Base-by-base conservation (phyloP, 2,797 vertebrate genomes). In the Pseudochromis fuscus region DNA sequence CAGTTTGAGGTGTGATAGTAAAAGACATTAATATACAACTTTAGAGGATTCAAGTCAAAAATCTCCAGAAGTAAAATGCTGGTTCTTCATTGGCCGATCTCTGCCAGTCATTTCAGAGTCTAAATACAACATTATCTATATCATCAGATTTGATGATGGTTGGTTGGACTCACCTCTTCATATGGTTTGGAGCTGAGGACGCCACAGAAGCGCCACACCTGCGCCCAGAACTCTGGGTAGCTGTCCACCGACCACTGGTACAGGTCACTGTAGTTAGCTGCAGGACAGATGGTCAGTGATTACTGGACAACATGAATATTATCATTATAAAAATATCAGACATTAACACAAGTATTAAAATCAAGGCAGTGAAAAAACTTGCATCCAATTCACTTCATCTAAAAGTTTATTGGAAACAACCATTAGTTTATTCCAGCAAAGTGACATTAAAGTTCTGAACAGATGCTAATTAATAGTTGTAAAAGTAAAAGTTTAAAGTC, bases 181-280 rank as follows among this genome's bases (percentile, higher is more conserved):
- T 97, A 98, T 1, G 88, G 86, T 74, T 85, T 93, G 2, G 98
- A 99, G 71, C 89, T 94, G 33, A 95, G 4, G 0, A 99, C 87
- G 5, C 95, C 95, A 24, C 96, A 96, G 92, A 95, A 98, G 42
- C 94, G 94, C 97, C 97, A 99, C 84, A 99, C 96, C 21, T 97
- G 93, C 0, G 90, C 94, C 98, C 98, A 99, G 85, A 99, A 99
- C 81, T 98, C 96, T 0, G 95, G 50, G 71, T 96, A 98, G 5
- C 82, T 95, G 55, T 95, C 94, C 84, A 97, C 94, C 0, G 97
- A 98, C 98, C 98, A 99, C 76, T 96, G 96, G 88, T 98, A 98
- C 1, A 99, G 85, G 45, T 98, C 96, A 30, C 90, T 79, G 42
- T 99, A 99, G 91, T 94, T 97, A 7, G 83, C 98, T 99, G 72